Percentiles rank a stretch among this genome's conserved stretches.
Conservation (phyloP, 2,113 vertebrate genomes). For the Merops nubicus region DNA sequence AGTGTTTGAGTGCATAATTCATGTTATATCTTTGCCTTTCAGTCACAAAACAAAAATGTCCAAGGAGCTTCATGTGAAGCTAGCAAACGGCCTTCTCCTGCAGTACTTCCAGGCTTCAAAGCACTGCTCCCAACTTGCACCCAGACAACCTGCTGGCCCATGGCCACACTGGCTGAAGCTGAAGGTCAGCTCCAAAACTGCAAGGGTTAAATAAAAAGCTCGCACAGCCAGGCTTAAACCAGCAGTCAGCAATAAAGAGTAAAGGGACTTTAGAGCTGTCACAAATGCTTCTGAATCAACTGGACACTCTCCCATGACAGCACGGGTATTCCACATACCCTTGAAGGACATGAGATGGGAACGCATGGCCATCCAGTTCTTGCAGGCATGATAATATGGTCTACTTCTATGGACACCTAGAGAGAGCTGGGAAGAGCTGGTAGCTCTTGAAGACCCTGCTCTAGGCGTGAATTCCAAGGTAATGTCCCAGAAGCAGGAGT, state of each 20-base stretch:
- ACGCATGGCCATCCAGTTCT: rapidly evolving
- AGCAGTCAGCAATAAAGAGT: background rate
- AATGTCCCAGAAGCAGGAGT: background rate
- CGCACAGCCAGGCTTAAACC: background rate
- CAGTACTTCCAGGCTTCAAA: background rate
- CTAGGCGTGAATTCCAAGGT: background rate
- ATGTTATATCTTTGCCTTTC: background rate
- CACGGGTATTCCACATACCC: background rate
- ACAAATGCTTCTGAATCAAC: background rate
- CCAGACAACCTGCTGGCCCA: rapidly evolving
- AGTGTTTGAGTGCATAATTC: background rate
- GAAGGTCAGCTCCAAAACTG: background rate
- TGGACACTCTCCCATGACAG: background rate
- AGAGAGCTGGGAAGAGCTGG: background rate
- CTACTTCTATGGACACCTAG: background rate
- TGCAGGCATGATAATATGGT: rapidly evolving
- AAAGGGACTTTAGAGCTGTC: background rate
- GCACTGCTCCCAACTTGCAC: background rate
- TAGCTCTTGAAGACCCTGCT: background rate
- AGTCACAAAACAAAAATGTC: background rate
- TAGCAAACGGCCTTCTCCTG: rapidly evolving
- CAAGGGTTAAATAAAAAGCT: background rate
- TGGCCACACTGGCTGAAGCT: background rate
- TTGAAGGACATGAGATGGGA: background rate
- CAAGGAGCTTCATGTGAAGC: background rate